Percentiles rank a stretch among this genome's conserved stretches.
Evolutionary conservation across 2,888 invertebrate genomes (phyloP).

Genomic region (Argyresthia goedartella): DNA sequence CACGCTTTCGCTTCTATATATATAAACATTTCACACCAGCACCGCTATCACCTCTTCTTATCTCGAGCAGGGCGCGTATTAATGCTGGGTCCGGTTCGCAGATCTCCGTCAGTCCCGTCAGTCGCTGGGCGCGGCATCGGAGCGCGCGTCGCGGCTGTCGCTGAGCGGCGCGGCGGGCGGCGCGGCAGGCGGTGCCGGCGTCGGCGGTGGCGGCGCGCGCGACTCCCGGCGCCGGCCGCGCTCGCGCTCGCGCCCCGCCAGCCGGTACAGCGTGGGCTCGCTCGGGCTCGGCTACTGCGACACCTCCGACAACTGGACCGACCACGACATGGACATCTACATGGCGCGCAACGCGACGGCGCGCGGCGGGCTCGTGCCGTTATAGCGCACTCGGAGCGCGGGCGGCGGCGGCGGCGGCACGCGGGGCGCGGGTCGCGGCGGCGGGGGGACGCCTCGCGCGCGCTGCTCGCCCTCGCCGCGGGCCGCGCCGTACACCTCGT

Average conservation of each 20-base stretch:
- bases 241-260: constrained; percentile 84
- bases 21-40: not conserved
- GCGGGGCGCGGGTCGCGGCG: constrained; percentile 21
- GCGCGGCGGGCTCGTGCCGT: constrained; percentile 86
- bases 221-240: constrained; percentile 80
- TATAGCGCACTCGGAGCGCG: constrained; percentile 65
- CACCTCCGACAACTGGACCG: constrained; percentile 93
- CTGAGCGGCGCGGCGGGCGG: constrained; percentile 75
- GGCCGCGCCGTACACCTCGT: constrained; percentile 28
- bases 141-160: constrained; percentile 83
- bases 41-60: not conserved
- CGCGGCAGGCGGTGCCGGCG: too few relatives aligned
- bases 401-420: too few relatives aligned
- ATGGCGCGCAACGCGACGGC: constrained; percentile 93
- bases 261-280: constrained; percentile 84
- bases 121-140: constrained; percentile 85
- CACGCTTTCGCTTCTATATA: not conserved
- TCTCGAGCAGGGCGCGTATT: not conserved
- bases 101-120: constrained; percentile 90
- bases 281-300: constrained; percentile 90
- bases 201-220: constrained; percentile 60
- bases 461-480: constrained; percentile 26
- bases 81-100: constrained; percentile 29
- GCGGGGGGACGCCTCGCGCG: constrained; percentile 21
- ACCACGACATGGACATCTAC: constrained; percentile 96